phyloP scores from a whole-genome alignment of 2,888 invertebrate genomes.

The Andricus quercusramuli region DNA sequence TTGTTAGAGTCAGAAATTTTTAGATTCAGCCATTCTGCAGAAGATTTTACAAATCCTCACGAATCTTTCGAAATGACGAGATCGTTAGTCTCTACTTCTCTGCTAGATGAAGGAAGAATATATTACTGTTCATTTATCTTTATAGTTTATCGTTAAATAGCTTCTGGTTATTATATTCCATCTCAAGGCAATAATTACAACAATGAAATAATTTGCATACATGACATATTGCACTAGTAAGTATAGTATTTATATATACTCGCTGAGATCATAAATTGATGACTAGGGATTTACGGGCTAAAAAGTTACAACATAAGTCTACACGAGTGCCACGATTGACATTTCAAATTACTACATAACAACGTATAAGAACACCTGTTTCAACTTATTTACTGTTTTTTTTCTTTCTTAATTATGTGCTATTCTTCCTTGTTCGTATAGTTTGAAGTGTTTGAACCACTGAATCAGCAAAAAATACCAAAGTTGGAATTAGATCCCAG shows the following conservation, averaged over 20 bases:
- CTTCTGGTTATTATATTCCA: too few species aligned
- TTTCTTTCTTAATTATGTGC: not conserved
- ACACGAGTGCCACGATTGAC: slow-evolving; percentile 3
- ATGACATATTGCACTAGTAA: not conserved
- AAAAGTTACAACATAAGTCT: not conserved
- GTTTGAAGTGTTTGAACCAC: not conserved
- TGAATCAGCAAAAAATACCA: not conserved
- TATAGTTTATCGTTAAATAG: too few species aligned
- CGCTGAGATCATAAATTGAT: slow-evolving; percentile 1
- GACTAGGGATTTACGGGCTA: not conserved
- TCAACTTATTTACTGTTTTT: not conserved
- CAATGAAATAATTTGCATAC: not conserved
- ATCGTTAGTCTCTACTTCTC: too few species aligned
- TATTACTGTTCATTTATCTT: too few species aligned
- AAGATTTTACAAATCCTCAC: too few species aligned
- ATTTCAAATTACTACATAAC: not conserved
- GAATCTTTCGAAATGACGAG: too few species aligned
- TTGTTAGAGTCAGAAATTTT: too few species aligned
- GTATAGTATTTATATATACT: not conserved
- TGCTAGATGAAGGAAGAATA: too few species aligned
- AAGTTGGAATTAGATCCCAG: not conserved
- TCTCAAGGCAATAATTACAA: not conserved
- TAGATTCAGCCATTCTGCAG: too few species aligned
- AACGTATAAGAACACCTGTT: not conserved
- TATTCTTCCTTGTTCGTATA: not conserved